Evolutionary conservation across 2,888 invertebrate genomes (phyloP).

Genomic region (Mylabris sibirica): DNA sequence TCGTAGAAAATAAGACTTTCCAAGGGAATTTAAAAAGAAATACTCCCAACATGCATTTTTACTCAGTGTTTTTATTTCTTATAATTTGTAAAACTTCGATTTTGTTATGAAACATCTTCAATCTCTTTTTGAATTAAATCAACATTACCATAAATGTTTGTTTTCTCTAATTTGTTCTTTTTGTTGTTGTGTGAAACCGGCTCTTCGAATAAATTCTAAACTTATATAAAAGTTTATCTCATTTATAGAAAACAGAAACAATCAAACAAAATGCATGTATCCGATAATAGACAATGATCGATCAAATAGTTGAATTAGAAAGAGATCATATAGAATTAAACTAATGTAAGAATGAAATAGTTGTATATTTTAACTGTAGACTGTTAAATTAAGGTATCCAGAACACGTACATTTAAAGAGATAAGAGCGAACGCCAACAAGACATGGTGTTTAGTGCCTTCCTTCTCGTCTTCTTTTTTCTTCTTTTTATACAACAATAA

Average conservation of each 20-base stretch:
- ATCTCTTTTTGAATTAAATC: too few species aligned
- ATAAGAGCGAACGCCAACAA: constrained; percentile 48
- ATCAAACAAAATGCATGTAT: constrained; percentile 52
- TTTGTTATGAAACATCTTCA: too few species aligned
- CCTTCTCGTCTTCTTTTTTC: neutral
- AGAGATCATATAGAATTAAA: constrained; percentile 9
- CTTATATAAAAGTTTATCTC: constrained; percentile 45
- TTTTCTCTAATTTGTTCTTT: too few species aligned
- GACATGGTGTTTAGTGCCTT: constrained; percentile 38
- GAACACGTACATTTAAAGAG: constrained; percentile 48
- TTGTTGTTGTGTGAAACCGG: neutral
- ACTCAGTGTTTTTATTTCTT: too few species aligned
- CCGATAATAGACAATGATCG: constrained; percentile 49
- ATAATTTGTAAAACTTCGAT: too few species aligned
- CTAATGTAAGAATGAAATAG: constrained; percentile 22
- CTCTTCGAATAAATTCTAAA: constrained; percentile 36
- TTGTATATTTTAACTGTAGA: constrained; percentile 39
- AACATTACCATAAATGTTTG: too few species aligned
- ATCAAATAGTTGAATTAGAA: constrained; percentile 45
- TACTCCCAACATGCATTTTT: too few species aligned
- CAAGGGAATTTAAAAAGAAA: too few species aligned
- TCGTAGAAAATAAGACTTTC: too few species aligned
- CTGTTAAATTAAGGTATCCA: constrained; percentile 52
- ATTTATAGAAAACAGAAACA: constrained; percentile 50
- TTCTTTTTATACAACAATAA: neutral